A percentile compares a stretch with the other conserved stretches of the same genome.
These are phyloP conservation scores for Lochmaea capreae DNA, from an alignment of 2,888 invertebrate genomes.

Conservation along the genomic window DNA sequence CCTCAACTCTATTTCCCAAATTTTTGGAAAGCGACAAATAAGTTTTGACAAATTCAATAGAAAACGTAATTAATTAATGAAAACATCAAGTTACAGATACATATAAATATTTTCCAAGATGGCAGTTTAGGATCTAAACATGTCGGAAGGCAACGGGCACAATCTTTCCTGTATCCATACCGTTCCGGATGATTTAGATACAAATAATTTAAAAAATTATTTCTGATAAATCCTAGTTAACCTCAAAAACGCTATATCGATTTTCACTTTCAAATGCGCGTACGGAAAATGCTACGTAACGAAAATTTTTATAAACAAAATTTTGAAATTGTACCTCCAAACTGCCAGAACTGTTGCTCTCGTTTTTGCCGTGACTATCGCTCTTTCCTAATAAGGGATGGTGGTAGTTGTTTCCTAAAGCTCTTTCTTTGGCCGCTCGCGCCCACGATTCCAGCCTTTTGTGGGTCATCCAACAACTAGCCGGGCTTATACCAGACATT, in stretches of 20 bases:
- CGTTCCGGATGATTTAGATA: not conserved
- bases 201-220: not conserved
- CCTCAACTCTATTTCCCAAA: too few relatives aligned
- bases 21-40: too few relatives aligned
- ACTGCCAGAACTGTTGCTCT: conserved; percentile 64
- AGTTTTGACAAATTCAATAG: too few relatives aligned
- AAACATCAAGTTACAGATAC: conserved; percentile 9
- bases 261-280: conserved; percentile 45
- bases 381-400: conserved; percentile 53
- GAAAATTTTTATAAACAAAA: conserved; percentile 1
- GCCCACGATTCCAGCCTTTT: conserved; percentile 83
- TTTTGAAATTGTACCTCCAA: conserved; percentile 55
- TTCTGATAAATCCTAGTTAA: conserved; percentile 34
- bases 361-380: conserved; percentile 68
- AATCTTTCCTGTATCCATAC: not conserved
- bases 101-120: not conserved
- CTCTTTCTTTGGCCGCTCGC: conserved; percentile 77
- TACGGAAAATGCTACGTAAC: conserved; percentile 28
- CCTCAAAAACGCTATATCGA: conserved; percentile 47
- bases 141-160: not conserved
- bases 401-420: conserved; percentile 62
- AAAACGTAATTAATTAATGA: not conserved
- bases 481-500: conserved; percentile 74
- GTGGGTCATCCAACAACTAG: conserved; percentile 82
- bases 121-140: not conserved